Conservation (phyloP, 1,140 invertebrate species). For the Lanistes nyassanus region DNA sequence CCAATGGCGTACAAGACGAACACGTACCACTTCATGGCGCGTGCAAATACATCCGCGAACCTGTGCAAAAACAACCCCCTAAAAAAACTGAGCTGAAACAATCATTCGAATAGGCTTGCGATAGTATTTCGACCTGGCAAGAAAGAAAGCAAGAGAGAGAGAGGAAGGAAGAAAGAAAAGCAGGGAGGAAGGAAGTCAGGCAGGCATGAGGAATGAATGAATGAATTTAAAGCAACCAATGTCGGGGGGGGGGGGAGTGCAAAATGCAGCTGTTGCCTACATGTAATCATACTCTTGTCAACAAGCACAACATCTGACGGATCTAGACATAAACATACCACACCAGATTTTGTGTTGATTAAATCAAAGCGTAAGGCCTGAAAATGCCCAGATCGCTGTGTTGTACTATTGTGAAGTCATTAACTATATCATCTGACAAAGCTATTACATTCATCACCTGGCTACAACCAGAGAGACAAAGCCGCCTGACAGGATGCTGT, state of each 20-base stretch:
- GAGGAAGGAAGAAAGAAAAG: background rate
- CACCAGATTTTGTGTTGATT: background rate
- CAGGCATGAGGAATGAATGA: too few relatives aligned
- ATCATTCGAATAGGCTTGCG: background rate
- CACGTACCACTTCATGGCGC: constrained; percentile 12
- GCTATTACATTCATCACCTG: background rate
- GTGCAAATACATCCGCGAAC: constrained; percentile 9
- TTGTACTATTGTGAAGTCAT: background rate
- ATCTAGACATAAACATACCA: background rate
- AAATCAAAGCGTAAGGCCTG: background rate
- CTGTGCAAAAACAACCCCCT: background rate
- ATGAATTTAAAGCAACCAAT: background rate
- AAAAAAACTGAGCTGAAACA: background rate
- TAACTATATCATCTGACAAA: background rate
- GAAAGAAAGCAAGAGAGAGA: background rate
- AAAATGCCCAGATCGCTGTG: background rate
- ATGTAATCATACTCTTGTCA: too few relatives aligned
- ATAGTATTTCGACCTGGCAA: background rate
- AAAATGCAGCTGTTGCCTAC: too few relatives aligned
- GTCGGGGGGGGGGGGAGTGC: too few relatives aligned
- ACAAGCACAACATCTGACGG: background rate
- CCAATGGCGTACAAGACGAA: background rate
- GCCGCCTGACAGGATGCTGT: background rate
- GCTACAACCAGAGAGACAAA: constrained; percentile 5
- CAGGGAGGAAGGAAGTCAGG: too few relatives aligned